phyloP scores from a whole-genome alignment of 2,797 vertebrate genomes.

The Channallabes apus region DNA sequence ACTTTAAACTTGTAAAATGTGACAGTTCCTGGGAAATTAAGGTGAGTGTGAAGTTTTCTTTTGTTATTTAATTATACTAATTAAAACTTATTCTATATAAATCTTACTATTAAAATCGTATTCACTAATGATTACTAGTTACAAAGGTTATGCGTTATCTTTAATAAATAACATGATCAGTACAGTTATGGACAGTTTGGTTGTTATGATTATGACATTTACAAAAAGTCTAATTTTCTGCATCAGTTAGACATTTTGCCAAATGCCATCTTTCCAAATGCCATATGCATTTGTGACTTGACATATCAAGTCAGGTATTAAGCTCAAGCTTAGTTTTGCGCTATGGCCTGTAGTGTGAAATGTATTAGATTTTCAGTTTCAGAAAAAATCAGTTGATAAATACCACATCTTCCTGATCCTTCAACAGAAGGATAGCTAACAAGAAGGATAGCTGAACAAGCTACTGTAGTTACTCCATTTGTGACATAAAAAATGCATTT shows the following conservation, averaged over 20 bases:
- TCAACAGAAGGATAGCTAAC: no score
- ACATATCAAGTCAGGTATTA: no score
- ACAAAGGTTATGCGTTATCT: background rate
- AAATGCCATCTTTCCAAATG: background rate
- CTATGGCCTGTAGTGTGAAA: no score
- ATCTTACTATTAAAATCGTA: background rate
- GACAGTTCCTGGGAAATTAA: constrained; percentile 81
- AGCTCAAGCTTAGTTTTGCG: no score
- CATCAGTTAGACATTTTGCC: background rate
- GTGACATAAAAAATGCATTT: no score
- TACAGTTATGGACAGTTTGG: background rate
- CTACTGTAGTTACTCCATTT: no score
- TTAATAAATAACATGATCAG: background rate
- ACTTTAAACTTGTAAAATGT: constrained; percentile 95
- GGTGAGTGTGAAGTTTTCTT: constrained; percentile 68
- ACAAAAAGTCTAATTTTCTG: background rate
- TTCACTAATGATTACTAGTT: background rate
- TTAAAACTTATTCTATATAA: background rate
- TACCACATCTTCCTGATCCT: no score
- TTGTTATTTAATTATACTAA: background rate
- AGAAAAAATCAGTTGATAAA: no score
- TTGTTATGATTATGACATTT: background rate
- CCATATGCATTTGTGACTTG: background rate
- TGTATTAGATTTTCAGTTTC: no score
- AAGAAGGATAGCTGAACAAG: no score